Evolutionary conservation across 2,888 invertebrate genomes (phyloP).

Genomic region (Caenorhabditis sinica): DNA sequence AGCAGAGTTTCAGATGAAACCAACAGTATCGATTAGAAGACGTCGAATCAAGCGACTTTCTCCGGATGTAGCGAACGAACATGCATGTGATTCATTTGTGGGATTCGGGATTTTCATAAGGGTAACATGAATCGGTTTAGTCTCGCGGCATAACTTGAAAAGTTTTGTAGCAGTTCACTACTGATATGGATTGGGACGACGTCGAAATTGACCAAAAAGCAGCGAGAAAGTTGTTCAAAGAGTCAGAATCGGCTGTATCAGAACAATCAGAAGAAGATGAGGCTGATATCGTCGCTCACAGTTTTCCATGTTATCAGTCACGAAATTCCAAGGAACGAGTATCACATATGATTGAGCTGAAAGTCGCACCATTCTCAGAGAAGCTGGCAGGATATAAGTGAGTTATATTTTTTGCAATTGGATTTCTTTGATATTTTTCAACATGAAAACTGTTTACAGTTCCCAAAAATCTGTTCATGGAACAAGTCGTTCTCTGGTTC

Average conservation of each 20-base stretch:
- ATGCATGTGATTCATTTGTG: conserved; percentile 37
- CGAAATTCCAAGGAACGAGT: conserved; percentile 32
- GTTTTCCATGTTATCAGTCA: conserved; percentile 7
- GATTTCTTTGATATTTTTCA: too few relatives aligned
- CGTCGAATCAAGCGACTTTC: conserved; percentile 29
- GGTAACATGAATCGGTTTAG: not conserved
- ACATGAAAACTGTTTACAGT: not conserved
- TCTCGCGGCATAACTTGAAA: not conserved
- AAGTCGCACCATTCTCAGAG: conserved; percentile 39
- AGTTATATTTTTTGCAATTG: not conserved
- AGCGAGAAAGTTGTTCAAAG: conserved; percentile 11
- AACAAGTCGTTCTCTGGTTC: not conserved
- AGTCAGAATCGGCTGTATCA: not conserved
- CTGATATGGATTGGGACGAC: conserved; percentile 16
- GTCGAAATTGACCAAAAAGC: conserved; percentile 12
- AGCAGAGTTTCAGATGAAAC: conserved; percentile 16
- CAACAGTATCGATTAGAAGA: not conserved
- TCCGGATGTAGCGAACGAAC: conserved; percentile 22
- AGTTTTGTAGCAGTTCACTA: conserved; percentile 18
- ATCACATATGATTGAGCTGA: not conserved
- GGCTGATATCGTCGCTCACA: conserved; percentile 16
- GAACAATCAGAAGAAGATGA: conserved; percentile 28
- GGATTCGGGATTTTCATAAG: not conserved
- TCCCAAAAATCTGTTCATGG: conserved; percentile 23
- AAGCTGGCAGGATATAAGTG: conserved; percentile 47